These are phyloP conservation scores for Empis stercorea DNA, from an alignment of 2,888 invertebrate genomes.

Conservation along the genomic window DNA sequence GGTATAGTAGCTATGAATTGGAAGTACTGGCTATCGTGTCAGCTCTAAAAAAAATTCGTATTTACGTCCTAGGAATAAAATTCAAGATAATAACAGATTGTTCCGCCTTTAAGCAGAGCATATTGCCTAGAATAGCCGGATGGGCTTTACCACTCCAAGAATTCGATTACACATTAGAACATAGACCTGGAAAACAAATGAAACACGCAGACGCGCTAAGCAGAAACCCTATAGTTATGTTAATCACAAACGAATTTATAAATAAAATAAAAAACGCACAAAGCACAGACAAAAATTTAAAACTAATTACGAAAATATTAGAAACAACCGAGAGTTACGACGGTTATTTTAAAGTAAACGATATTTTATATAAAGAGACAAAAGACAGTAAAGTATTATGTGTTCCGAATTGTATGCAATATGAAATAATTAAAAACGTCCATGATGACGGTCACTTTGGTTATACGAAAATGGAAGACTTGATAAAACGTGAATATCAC, in stretches of 20 bases:
- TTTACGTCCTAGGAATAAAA: background rate
- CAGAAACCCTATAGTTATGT: conserved; percentile 5
- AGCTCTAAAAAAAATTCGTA: conserved; percentile 1
- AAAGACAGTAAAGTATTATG: conserved; percentile 6
- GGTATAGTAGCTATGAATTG: conserved; percentile 21
- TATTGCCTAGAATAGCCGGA: conserved; percentile 2
- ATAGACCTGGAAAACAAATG: conserved; percentile 12
- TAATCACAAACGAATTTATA: background rate
- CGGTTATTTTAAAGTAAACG: background rate
- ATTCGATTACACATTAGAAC: conserved; percentile 11
- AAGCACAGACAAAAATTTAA: background rate
- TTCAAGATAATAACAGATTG: conserved; percentile 5
- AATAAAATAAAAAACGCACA: background rate
- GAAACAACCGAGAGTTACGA: background rate
- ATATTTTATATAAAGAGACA: background rate
- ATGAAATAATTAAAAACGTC: background rate
- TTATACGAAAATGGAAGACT: background rate
- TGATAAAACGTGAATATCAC: background rate
- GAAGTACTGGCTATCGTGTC: conserved; percentile 2
- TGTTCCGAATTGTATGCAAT: conserved; percentile 3
- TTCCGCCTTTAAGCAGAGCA: conserved; percentile 3
- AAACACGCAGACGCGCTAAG: conserved; percentile 14
- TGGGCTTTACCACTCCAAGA: conserved; percentile 4
- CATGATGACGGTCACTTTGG: background rate
- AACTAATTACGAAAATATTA: background rate